Evolutionary conservation across 2,888 invertebrate species (phyloP).

Genomic region (Trachelus tabidus): DNA sequence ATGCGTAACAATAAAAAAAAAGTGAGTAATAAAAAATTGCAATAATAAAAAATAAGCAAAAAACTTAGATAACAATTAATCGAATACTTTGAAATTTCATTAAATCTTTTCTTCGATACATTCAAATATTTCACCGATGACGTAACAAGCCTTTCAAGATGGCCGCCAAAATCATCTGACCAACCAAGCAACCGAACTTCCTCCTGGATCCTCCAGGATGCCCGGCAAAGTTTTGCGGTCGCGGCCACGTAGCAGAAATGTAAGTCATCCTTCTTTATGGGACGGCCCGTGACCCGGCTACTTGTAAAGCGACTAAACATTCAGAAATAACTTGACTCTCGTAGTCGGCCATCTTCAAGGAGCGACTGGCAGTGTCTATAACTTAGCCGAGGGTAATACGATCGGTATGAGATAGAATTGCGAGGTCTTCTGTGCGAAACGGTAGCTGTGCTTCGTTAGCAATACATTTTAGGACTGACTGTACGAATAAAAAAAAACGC

Average conservation of each 20-base stretch:
- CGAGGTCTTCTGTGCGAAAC: neutral
- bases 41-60: too few species aligned
- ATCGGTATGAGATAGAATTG: conserved; percentile 41
- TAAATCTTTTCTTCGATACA: neutral
- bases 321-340: conserved; percentile 57
- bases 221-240: conserved; percentile 54
- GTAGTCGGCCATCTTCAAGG: conserved; percentile 27
- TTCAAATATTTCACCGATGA: neutral
- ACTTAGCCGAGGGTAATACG: conserved; percentile 43
- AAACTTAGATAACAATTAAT: too few species aligned
- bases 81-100: too few species aligned
- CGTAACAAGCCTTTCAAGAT: neutral
- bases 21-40: too few species aligned
- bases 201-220: conserved; percentile 35
- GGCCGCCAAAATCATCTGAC: neutral
- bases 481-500: neutral
- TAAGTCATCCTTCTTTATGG: conserved; percentile 64
- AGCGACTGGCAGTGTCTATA: conserved; percentile 36
- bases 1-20: neutral
- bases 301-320: conserved; percentile 64
- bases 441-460: neutral
- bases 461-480: neutral
- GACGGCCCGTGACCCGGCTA: conserved; percentile 61
- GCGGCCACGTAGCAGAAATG: conserved; percentile 59
- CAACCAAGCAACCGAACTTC: conserved; percentile 29